Evolutionary conservation across 2,888 invertebrate species (phyloP).

Genomic region (Plagodis pulveraria): DNA sequence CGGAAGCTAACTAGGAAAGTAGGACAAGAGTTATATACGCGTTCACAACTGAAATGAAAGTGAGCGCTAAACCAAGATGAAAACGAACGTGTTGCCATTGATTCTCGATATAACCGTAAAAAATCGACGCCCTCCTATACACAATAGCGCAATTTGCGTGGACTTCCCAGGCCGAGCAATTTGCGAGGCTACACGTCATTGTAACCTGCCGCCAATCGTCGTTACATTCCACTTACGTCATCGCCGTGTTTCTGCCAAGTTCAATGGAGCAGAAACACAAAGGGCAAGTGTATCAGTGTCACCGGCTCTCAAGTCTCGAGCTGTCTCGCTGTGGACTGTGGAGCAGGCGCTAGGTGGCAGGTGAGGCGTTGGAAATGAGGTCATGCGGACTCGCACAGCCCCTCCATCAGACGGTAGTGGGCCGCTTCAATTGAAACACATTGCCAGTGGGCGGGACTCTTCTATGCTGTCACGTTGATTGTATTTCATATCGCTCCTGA

Average conservation of each 20-base stretch:
- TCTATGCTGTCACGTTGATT: slow-evolving; percentile 44
- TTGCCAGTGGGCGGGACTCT: slow-evolving; percentile 58
- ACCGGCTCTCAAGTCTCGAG: slow-evolving; percentile 27
- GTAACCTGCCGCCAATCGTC: slow-evolving; percentile 24
- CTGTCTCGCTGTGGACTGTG: slow-evolving; percentile 25
- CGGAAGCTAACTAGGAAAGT: slow-evolving; percentile 26
- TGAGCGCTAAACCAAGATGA: slow-evolving; percentile 16
- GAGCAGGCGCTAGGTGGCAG: slow-evolving; percentile 39
- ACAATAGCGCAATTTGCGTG: slow-evolving; percentile 32
- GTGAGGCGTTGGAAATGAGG: slow-evolving; percentile 66
- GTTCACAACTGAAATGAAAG: slow-evolving; percentile 2
- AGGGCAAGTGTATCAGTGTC: slow-evolving; percentile 38
- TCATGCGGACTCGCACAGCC: slow-evolving; percentile 56
- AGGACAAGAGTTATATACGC: slow-evolving; percentile 15
- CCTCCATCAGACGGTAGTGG: slow-evolving; percentile 47
- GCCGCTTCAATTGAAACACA: slow-evolving; percentile 67
- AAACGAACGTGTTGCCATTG: slow-evolving; percentile 13
- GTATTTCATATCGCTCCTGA: slow-evolving; percentile 39
- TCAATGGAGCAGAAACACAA: slow-evolving; percentile 42
- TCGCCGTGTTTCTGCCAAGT: slow-evolving; percentile 35
- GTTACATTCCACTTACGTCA: slow-evolving; percentile 31
- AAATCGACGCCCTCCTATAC: slow-evolving; percentile 11
- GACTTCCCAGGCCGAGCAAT: slow-evolving; percentile 29
- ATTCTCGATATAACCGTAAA: slow-evolving; percentile 19
- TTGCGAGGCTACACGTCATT: slow-evolving; percentile 18